phyloP scores from a whole-genome alignment of 2,797 vertebrate species.

The Sebastes paucispinis region DNA sequence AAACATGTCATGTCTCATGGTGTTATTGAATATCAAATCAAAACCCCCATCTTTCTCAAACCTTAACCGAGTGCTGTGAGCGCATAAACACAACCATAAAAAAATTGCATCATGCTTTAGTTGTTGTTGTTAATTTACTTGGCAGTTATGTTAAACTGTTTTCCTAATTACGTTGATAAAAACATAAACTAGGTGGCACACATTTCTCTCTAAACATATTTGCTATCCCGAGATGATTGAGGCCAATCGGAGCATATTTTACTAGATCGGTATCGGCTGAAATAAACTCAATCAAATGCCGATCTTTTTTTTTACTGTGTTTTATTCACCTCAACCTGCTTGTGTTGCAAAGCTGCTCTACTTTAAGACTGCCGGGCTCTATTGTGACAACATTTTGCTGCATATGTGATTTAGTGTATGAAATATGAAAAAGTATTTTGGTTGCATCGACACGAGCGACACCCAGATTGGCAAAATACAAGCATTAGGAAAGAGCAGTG shows the following conservation, averaged over 20 bases:
- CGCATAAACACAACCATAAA: not conserved
- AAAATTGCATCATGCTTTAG: too few relatives aligned
- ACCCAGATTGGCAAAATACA: too few relatives aligned
- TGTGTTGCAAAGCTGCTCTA: not conserved
- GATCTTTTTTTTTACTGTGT: not conserved
- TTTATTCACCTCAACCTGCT: not conserved
- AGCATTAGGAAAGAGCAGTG: too few relatives aligned
- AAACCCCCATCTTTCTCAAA: not conserved
- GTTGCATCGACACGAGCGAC: fast-evolving
- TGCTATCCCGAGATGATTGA: not conserved
- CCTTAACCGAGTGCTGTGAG: not conserved
- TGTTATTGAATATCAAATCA: not conserved
- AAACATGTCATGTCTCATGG: not conserved
- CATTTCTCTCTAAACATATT: not conserved
- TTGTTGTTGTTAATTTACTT: not conserved
- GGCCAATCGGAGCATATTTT: not conserved
- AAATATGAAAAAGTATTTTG: not conserved
- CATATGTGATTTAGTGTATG: not conserved
- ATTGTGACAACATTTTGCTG: not conserved
- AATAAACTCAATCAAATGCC: not conserved
- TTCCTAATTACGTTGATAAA: too few relatives aligned
- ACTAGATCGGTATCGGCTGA: not conserved
- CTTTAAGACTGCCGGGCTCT: not conserved
- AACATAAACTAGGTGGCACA: too few relatives aligned
- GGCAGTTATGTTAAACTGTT: not conserved